A percentile compares a stretch with the other conserved stretches of the same genome.
These are phyloP conservation scores for Timandra comae DNA, from an alignment of 2,888 invertebrate genomes.

Conservation along the genomic window DNA sequence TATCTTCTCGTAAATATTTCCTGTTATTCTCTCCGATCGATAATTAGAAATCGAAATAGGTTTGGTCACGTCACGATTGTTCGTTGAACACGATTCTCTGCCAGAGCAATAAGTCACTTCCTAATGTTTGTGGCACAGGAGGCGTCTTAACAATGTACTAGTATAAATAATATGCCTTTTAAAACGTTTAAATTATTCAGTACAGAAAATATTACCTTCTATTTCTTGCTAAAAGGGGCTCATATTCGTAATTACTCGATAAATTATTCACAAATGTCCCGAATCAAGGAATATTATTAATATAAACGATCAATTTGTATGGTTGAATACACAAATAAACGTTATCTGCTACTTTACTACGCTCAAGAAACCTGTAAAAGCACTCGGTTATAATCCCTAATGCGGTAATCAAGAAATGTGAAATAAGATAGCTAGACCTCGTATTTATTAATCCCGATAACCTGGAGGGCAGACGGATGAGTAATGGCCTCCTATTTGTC, in stretches of 20 bases:
- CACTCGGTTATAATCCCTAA: slow-evolving; percentile 21
- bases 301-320: slow-evolving; percentile 18
- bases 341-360: slow-evolving; percentile 17
- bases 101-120: slow-evolving; percentile 33
- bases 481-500: slow-evolving; percentile 50
- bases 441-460: slow-evolving; percentile 43
- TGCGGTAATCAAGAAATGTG: slow-evolving; percentile 37
- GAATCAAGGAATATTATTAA: slow-evolving; percentile 5
- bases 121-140: slow-evolving; percentile 4
- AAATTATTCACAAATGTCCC: too few species aligned
- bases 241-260: too few species aligned
- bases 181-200: neutral
- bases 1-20: slow-evolving; percentile 27
- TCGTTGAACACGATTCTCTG: slow-evolving; percentile 37
- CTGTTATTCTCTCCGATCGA: slow-evolving; percentile 40
- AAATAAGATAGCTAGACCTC: slow-evolving; percentile 34
- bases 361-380: slow-evolving; percentile 17
- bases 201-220: neutral
- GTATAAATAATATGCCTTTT: neutral
- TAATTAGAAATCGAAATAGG: slow-evolving; percentile 51
- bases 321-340: slow-evolving; percentile 10
- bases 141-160: neutral
- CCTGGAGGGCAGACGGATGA: slow-evolving; percentile 40
- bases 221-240: too few species aligned
- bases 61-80: slow-evolving; percentile 42